phyloP scores from a whole-genome alignment of 1,140 invertebrate species.

The Oedothorax gibbosus region DNA sequence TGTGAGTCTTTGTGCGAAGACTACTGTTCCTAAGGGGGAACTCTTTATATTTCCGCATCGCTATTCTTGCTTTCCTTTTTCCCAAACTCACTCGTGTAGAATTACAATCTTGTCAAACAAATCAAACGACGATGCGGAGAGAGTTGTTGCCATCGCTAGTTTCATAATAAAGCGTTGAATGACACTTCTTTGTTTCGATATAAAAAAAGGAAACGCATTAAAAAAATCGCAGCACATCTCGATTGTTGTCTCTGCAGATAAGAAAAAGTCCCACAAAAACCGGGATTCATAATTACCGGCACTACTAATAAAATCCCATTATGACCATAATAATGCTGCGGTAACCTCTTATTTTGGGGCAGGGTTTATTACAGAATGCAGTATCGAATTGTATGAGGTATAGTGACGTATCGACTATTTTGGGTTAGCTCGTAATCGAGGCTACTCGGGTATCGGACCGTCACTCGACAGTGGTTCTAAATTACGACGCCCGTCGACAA shows the following conservation, averaged over 20 bases:
- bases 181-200: constrained; percentile 41
- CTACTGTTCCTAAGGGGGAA: too few relatives aligned
- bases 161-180: constrained; percentile 40
- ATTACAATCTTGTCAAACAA: not conserved
- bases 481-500: too few relatives aligned
- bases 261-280: constrained; percentile 41
- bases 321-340: constrained; percentile 46
- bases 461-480: too few relatives aligned
- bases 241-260: constrained; percentile 44
- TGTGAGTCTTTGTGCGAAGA: too few relatives aligned
- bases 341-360: constrained; percentile 52
- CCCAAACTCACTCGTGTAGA: too few relatives aligned
- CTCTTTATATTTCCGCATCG: too few relatives aligned
- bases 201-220: constrained; percentile 10
- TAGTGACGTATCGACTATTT: too few relatives aligned
- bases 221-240: constrained; percentile 15
- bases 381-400: too few relatives aligned
- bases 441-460: too few relatives aligned
- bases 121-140: not conserved
- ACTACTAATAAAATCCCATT: constrained; percentile 57
- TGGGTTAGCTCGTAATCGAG: too few relatives aligned
- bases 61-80: too few relatives aligned
- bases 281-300: constrained; percentile 48
- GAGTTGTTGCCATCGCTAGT: not conserved
- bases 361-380: constrained; percentile 26